phyloP scores from a whole-genome alignment of 2,888 invertebrate genomes.

The Thereva unica region DNA sequence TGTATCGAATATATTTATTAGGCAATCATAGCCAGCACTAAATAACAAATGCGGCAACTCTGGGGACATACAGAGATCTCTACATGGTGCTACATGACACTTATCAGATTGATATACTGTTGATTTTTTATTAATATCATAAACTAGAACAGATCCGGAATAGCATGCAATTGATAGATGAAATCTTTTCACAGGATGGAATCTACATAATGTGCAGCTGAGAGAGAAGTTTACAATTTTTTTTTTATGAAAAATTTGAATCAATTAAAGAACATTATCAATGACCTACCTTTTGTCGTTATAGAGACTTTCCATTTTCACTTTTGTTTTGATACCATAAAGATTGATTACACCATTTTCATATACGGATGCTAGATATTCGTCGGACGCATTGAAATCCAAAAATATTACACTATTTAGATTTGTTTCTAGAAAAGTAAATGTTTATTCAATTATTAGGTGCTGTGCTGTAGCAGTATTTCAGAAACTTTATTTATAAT shows the following conservation, averaged over 20 bases:
- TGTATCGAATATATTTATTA: slow-evolving; percentile 55
- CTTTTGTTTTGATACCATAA: slow-evolving; percentile 53
- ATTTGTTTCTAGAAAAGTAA: slow-evolving; percentile 46
- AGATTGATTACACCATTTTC: slow-evolving; percentile 54
- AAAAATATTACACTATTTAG: slow-evolving; percentile 52
- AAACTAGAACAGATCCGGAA: slow-evolving; percentile 52
- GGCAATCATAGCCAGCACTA: slow-evolving; percentile 56
- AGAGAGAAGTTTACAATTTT: background rate
- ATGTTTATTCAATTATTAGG: background rate
- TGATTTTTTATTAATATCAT: slow-evolving; percentile 53
- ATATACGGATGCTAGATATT: slow-evolving; percentile 54
- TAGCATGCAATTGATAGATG: slow-evolving; percentile 53
- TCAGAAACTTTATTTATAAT: no score
- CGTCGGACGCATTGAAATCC: slow-evolving; percentile 56
- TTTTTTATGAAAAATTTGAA: background rate
- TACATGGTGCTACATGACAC: slow-evolving; percentile 54
- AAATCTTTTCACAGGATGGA: slow-evolving; percentile 55
- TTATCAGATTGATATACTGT: slow-evolving; percentile 49
- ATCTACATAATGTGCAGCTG: slow-evolving; percentile 54
- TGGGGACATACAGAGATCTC: slow-evolving; percentile 54
- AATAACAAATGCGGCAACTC: slow-evolving; percentile 51
- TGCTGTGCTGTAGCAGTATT: no score
- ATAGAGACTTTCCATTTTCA: slow-evolving; percentile 51
- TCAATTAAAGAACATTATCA: background rate
- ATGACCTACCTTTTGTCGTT: slow-evolving; percentile 52